Percentiles rank a stretch among this genome's conserved stretches.
phyloP scores from a whole-genome alignment of 2,888 invertebrate species.

The Anthrax anthrax region DNA sequence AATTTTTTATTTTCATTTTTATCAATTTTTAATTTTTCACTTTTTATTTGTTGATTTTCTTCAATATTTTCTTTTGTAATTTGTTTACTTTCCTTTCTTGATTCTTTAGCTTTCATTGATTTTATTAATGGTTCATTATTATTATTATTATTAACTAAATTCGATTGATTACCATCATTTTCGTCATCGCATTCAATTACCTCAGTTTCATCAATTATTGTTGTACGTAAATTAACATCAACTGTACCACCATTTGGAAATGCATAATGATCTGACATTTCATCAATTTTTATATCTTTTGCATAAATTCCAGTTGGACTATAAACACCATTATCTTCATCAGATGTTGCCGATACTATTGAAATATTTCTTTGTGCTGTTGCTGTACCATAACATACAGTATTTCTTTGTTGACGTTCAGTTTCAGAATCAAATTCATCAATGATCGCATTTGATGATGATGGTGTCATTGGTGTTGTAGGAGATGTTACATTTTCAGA shows the following conservation, averaged over 20 bases:
- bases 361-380: slow-evolving; percentile 40
- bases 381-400: slow-evolving; percentile 16
- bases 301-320: not conserved
- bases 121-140: not conserved
- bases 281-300: not conserved
- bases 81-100: not conserved
- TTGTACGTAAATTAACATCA: slow-evolving; percentile 19
- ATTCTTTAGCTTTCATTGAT: not conserved
- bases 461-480: slow-evolving; percentile 28
- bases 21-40: not conserved
- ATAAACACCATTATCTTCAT: slow-evolving; percentile 37
- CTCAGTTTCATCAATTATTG: slow-evolving; percentile 20
- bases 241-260: slow-evolving; percentile 24
- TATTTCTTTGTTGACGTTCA: slow-evolving; percentile 24
- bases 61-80: not conserved
- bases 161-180: not conserved
- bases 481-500: slow-evolving; percentile 7
- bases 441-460: slow-evolving; percentile 38
- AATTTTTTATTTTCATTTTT: not conserved
- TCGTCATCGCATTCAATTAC: slow-evolving; percentile 8
- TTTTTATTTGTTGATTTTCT: not conserved
- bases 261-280: not conserved
- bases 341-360: slow-evolving; percentile 51
- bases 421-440: slow-evolving; percentile 39
- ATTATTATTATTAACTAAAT: not conserved